phyloP scores from a whole-genome alignment of 1,140 invertebrate genomes.

The Odontomachus brunneus region DNA sequence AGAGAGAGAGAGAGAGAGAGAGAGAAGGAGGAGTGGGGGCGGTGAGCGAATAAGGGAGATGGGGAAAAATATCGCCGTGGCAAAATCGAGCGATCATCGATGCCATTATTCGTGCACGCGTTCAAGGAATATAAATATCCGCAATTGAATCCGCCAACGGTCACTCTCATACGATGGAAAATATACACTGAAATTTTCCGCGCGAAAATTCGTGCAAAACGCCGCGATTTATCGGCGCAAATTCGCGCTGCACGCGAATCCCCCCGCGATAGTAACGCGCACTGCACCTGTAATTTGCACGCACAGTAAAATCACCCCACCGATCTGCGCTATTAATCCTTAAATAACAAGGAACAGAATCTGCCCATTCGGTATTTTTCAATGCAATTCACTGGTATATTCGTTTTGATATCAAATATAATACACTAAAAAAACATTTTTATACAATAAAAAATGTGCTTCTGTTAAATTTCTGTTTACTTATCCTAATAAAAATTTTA shows the following conservation, averaged over 20 bases:
- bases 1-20: no score
- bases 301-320: conserved; percentile 34
- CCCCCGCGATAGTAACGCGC: background rate
- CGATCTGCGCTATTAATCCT: conserved; percentile 6
- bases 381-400: no score
- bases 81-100: background rate
- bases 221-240: background rate
- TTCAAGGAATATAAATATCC: conserved; percentile 21
- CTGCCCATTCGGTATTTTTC: no score
- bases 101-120: background rate
- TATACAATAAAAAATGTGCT: no score
- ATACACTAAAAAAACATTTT: no score
- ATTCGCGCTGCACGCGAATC: conserved; percentile 5
- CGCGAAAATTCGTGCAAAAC: conserved; percentile 1
- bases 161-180: background rate
- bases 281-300: conserved; percentile 52
- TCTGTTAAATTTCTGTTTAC: no score
- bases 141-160: background rate
- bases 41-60: no score
- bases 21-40: background rate
- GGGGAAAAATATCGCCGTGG: conserved; percentile 6
- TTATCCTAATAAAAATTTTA: no score
- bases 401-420: no score
- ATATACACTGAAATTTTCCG: background rate
- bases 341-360: no score